A percentile compares a stretch with the other conserved stretches of the same genome.
Conservation (phyloP, 2,113 vertebrate genomes). For the Thymallus thymallus region DNA sequence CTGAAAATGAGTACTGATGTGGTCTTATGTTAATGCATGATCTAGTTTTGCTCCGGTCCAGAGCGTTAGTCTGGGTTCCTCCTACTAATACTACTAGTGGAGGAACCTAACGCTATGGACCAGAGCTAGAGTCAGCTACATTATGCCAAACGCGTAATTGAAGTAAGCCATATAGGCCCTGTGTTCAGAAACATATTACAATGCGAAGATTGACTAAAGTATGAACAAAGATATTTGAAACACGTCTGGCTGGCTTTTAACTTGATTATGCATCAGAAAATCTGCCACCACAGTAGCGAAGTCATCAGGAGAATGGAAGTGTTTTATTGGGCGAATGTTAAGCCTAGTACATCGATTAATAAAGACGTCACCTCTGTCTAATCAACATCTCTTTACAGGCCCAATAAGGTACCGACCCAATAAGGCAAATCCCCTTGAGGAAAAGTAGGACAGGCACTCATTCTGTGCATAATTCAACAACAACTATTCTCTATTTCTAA, state of each 20-base stretch:
- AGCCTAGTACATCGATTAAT: slow-evolving; percentile 71
- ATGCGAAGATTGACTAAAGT: too few species aligned
- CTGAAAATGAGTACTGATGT: slow-evolving; percentile 38
- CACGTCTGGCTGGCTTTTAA: too few species aligned
- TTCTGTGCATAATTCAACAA: too few species aligned
- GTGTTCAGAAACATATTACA: too few species aligned
- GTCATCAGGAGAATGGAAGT: slow-evolving; percentile 59
- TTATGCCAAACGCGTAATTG: too few species aligned
- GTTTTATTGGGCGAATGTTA: slow-evolving; percentile 81
- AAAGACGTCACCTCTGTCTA: slow-evolving; percentile 73
- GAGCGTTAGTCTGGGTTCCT: neutral
- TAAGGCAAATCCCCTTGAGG: slow-evolving; percentile 84
- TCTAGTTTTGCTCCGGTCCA: neutral
- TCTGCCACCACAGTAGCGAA: slow-evolving; percentile 33
- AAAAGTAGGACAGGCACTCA: slow-evolving; percentile 41
- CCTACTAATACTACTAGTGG: neutral
- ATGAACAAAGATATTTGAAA: too few species aligned
- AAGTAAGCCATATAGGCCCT: too few species aligned
- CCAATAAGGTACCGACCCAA: slow-evolving; percentile 74
- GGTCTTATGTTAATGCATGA: slow-evolving; percentile 18
- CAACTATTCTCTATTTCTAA: too few species aligned
- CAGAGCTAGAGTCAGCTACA: too few species aligned
- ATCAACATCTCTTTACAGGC: slow-evolving; percentile 61
- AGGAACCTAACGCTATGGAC: neutral
- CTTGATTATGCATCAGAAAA: slow-evolving; percentile 22